A percentile compares a stretch with the other conserved stretches of the same genome.
Evolutionary conservation across 2,797 vertebrate species (phyloP).

Genomic region (Taenioides sp.): DNA sequence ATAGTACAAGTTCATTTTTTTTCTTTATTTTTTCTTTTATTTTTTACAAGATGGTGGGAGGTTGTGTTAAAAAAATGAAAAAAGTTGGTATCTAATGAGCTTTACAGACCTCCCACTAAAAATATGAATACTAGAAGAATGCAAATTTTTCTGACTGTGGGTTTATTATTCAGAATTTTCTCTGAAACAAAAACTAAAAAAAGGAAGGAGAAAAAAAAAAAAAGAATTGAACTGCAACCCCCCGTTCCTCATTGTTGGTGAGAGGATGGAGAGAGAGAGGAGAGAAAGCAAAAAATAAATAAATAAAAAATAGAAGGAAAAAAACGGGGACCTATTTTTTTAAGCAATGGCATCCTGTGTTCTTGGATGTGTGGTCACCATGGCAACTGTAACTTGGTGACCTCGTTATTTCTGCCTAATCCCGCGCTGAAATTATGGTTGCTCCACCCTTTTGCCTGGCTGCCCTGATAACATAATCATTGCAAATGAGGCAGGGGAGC

Average conservation of each 20-base stretch:
- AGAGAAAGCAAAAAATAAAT: conserved; percentile 8
- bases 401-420: conserved; percentile 99
- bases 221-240: conserved; percentile 68
- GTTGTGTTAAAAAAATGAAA: conserved; percentile 13
- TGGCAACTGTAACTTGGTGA: conserved; percentile 99
- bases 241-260: conserved; percentile 36
- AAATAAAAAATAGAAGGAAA: conserved; percentile 38
- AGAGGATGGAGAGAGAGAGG: conserved; percentile 26
- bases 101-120: conserved; percentile 64
- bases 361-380: conserved; percentile 98
- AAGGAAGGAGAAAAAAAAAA: background rate
- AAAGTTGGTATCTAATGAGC: conserved; percentile 58
- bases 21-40: background rate
- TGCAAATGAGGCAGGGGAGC: conserved; percentile 92
- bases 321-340: conserved; percentile 36
- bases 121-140: conserved; percentile 70
- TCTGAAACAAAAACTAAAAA: conserved; percentile 58
- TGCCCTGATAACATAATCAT: conserved; percentile 99
- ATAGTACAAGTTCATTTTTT: conserved; percentile 20
- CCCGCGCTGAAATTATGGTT: conserved; percentile 98
- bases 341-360: conserved; percentile 96
- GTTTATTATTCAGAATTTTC: conserved; percentile 73
- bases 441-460: conserved; percentile 99
- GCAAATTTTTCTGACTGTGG: conserved; percentile 65
- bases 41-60: conserved; percentile 34